Conservation (phyloP, 2,797 vertebrate species). For the Malacoraja senta region DNA sequence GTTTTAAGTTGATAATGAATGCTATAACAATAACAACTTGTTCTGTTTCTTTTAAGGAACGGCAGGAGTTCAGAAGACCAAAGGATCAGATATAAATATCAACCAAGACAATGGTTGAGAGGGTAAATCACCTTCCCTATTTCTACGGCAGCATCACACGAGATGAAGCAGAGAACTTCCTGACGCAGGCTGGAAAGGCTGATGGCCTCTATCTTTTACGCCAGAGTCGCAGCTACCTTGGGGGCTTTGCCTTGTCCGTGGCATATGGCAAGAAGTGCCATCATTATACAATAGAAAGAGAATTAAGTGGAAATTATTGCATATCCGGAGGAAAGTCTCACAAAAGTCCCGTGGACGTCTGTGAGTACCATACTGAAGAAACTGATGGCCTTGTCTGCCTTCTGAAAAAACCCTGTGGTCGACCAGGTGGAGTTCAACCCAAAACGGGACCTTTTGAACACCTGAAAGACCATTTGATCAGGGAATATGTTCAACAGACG, state of each 20-base stretch:
- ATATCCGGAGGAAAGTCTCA: slow-evolving; percentile 84
- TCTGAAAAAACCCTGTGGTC: slow-evolving; percentile 74
- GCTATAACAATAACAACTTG: neutral
- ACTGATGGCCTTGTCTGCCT: slow-evolving; percentile 78
- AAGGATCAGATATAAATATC: neutral
- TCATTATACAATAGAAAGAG: slow-evolving; percentile 90
- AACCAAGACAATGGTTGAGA: slow-evolving; percentile 53
- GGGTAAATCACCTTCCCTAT: slow-evolving; percentile 66
- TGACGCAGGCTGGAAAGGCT: slow-evolving; percentile 64
- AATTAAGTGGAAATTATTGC: slow-evolving; percentile 73
- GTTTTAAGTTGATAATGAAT: neutral
- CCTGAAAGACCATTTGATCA: slow-evolving; percentile 85
- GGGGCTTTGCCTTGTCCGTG: slow-evolving; percentile 83
- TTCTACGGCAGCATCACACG: slow-evolving; percentile 94
- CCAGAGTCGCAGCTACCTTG: slow-evolving; percentile 87
- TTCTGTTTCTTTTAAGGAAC: neutral
- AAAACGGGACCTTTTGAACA: slow-evolving; percentile 91
- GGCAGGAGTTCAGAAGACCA: neutral
- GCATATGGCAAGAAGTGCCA: slow-evolving; percentile 64
- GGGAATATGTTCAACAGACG: slow-evolving; percentile 82
- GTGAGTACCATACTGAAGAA: slow-evolving; percentile 81
- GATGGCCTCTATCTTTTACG: slow-evolving; percentile 76
- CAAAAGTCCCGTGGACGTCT: slow-evolving; percentile 69
- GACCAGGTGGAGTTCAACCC: slow-evolving; percentile 76
- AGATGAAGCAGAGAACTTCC: slow-evolving; percentile 81